Percentiles rank a stretch among this genome's conserved stretches.
Conservation (phyloP, 37 sponge, comb jelly and placozoan species). For the Agelas oroides region DNA sequence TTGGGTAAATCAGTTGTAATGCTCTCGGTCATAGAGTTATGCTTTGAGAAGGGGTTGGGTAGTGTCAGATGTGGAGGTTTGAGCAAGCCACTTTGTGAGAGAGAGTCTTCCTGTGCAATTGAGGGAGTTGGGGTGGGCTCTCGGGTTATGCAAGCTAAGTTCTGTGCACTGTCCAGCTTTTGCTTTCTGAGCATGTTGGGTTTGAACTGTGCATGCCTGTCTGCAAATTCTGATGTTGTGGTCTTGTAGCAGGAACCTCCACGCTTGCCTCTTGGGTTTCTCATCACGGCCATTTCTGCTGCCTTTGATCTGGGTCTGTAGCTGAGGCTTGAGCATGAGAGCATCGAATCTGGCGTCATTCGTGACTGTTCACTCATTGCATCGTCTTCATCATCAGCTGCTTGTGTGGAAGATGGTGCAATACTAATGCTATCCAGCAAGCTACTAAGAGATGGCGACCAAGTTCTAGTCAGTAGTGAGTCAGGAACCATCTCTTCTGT, state of each 20-base stretch:
- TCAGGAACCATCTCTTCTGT: too few relatives aligned
- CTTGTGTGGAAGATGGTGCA: not conserved
- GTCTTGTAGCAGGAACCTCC: slow-evolving; percentile 72
- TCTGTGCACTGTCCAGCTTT: slow-evolving; percentile 13
- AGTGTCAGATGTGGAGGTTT: slow-evolving; percentile 1
- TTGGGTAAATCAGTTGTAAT: slow-evolving; percentile 25
- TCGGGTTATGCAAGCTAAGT: slow-evolving; percentile 22
- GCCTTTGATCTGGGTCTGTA: slow-evolving; percentile 6
- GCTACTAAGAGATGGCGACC: too few relatives aligned
- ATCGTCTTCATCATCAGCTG: slow-evolving; percentile 15
- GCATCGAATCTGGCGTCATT: slow-evolving; percentile 38
- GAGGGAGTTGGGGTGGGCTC: slow-evolving; percentile 17
- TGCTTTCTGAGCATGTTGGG: slow-evolving; percentile 52
- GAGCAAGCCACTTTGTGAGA: not conserved
- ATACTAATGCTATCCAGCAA: slow-evolving; percentile 10
- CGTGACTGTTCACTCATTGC: not conserved
- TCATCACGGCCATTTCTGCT: slow-evolving; percentile 20
- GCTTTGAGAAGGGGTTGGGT: slow-evolving; percentile 2
- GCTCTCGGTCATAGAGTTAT: slow-evolving; percentile 49
- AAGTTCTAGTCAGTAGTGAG: too few relatives aligned
- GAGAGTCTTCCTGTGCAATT: not conserved
- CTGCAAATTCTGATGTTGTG: slow-evolving; percentile 73
- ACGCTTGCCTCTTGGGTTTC: slow-evolving; percentile 28
- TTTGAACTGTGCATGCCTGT: slow-evolving; percentile 57
- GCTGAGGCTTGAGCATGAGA: not conserved